A percentile compares a stretch with the other conserved stretches of the same genome.
phyloP scores from a whole-genome alignment of 2,113 vertebrate genomes.

The Sebastes fasciatus region DNA sequence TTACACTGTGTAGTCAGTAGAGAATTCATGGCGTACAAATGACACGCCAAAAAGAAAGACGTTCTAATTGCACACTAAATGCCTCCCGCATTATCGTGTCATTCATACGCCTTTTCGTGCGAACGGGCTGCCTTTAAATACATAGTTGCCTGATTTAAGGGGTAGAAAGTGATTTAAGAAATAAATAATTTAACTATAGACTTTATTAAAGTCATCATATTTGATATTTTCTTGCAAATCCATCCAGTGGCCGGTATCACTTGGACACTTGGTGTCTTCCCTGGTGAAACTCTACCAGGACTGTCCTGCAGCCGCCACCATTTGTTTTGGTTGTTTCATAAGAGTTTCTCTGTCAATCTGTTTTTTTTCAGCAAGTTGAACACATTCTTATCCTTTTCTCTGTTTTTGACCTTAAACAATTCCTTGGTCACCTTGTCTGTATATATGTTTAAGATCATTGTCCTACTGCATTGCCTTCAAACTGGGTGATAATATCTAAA shows the following conservation, averaged over 20 bases:
- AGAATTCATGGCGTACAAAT: no score
- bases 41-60: no score
- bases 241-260: not conserved
- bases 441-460: not conserved
- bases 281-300: not conserved
- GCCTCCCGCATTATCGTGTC: no score
- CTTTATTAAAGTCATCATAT: not conserved
- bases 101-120: no score
- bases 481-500: not conserved
- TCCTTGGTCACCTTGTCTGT: not conserved
- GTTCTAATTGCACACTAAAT: no score
- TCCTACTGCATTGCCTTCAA: not conserved
- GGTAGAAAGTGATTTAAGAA: constrained; percentile 4
- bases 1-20: no score
- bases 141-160: not conserved
- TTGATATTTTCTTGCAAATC: constrained; percentile 9
- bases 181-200: constrained; percentile 7
- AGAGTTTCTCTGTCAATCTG: not conserved
- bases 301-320: not conserved
- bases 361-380: not conserved
- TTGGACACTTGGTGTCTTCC: not conserved
- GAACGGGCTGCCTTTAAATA: not conserved
- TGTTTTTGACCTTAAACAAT: not conserved
- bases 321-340: not conserved
- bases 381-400: not conserved